phyloP scores from a whole-genome alignment of 2,888 invertebrate species.

The Allygus modestus region DNA sequence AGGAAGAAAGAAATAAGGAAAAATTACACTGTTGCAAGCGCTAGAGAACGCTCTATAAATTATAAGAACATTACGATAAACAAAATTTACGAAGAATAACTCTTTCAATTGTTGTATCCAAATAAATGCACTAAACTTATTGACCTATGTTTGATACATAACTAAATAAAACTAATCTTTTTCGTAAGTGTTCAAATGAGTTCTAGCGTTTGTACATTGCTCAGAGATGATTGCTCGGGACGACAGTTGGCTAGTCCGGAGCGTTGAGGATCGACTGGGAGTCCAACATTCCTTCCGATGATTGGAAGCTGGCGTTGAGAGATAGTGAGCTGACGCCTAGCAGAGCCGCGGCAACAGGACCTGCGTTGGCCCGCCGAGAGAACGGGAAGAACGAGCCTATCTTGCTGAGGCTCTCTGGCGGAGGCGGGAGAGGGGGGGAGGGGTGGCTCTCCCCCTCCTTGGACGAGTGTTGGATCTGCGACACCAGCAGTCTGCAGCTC shows the following conservation, averaged over 20 bases:
- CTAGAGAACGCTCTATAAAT: too few species aligned
- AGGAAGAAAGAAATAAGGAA: too few species aligned
- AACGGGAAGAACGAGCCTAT: constrained; percentile 76
- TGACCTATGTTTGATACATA: background rate
- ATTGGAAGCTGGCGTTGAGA: constrained; percentile 80
- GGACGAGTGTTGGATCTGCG: constrained; percentile 67
- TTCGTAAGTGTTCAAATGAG: background rate
- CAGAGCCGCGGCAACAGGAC: constrained; percentile 76
- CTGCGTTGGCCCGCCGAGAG: constrained; percentile 73
- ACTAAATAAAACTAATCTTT: background rate
- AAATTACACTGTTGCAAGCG: too few species aligned
- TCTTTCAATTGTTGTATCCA: background rate
- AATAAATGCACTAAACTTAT: background rate
- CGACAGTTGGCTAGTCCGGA: constrained; percentile 76
- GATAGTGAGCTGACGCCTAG: constrained; percentile 75
- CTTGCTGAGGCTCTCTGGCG: constrained; percentile 66
- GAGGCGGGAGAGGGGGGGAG: constrained; percentile 64
- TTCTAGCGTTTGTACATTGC: background rate
- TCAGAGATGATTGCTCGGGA: background rate
- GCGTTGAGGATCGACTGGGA: constrained; percentile 84
- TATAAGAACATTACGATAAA: too few species aligned
- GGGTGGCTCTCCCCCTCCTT: background rate
- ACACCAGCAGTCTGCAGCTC: constrained; percentile 62
- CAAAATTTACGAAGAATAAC: too few species aligned
- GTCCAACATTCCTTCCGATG: constrained; percentile 81